These are phyloP conservation scores for Willowsia nigromaculata DNA, from an alignment of 2,888 invertebrate genomes.

Conservation along the genomic window DNA sequence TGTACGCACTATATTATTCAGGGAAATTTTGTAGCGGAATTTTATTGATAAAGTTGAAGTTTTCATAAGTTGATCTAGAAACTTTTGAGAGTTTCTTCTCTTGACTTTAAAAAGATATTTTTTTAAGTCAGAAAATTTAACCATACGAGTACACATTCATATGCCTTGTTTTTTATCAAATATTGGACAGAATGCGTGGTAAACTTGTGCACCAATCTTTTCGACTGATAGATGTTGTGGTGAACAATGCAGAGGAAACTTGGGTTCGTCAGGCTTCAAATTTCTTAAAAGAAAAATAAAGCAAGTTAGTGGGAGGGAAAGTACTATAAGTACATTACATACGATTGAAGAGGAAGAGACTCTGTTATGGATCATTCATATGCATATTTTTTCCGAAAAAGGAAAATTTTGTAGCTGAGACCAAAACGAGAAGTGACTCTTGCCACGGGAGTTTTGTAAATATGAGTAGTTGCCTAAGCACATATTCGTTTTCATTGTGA, in stretches of 20 bases:
- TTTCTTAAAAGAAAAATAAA: conserved; percentile 11
- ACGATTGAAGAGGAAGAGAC: background rate
- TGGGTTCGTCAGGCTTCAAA: background rate
- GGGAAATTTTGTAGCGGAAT: conserved; percentile 14
- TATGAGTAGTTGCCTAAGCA: background rate
- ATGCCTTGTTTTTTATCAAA: background rate
- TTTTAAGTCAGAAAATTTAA: background rate
- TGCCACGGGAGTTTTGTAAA: background rate
- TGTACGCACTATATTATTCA: conserved; percentile 30
- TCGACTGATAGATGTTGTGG: background rate
- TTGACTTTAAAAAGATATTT: conserved; percentile 14
- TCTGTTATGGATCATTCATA: conserved; percentile 10
- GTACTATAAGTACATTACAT: background rate
- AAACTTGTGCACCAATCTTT: background rate
- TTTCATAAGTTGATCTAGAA: conserved; percentile 60
- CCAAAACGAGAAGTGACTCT: background rate
- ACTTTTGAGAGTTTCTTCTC: conserved; percentile 6
- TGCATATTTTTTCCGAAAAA: background rate
- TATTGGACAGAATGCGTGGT: background rate
- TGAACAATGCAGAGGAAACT: conserved; percentile 26
- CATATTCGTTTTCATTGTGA: background rate
- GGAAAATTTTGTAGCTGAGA: background rate
- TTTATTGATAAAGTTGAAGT: conserved; percentile 66
- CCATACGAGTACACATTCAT: background rate
- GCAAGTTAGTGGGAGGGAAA: conserved; percentile 6